Conservation (phyloP, 2,888 invertebrate species). For the Idaea biselata region DNA sequence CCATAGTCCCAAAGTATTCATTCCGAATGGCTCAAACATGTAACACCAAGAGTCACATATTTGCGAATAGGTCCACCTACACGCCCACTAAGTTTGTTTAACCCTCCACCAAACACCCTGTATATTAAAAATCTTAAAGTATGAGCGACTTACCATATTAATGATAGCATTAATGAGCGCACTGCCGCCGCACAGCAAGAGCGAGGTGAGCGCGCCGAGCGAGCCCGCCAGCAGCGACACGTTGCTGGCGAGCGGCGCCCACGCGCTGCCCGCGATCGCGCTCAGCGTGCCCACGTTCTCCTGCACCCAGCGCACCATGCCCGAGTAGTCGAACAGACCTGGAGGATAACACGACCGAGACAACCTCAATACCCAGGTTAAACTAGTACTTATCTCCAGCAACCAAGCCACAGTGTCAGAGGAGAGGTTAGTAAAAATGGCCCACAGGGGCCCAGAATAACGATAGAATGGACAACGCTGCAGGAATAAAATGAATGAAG, state of each 20-base stretch:
- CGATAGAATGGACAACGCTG: too few relatives aligned
- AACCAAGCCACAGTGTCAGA: too few relatives aligned
- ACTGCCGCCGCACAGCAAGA: slow-evolving; percentile 93
- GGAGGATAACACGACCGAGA: slow-evolving; percentile 10
- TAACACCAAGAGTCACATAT: too few relatives aligned
- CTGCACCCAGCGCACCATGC: slow-evolving; percentile 89
- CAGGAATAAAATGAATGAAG: too few relatives aligned
- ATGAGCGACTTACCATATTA: slow-evolving; percentile 83
- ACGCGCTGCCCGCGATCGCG: slow-evolving; percentile 90
- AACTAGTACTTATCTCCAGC: too few relatives aligned
- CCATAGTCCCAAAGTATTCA: too few relatives aligned
- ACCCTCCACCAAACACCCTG: neutral
- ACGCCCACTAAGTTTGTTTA: too few relatives aligned
- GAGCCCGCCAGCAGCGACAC: slow-evolving; percentile 91
- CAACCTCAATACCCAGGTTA: too few relatives aligned
- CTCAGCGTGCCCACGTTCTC: slow-evolving; percentile 94
- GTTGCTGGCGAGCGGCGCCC: slow-evolving; percentile 96
- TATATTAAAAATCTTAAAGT: neutral
- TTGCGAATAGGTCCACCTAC: too few relatives aligned
- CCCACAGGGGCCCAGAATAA: too few relatives aligned
- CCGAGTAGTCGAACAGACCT: slow-evolving; percentile 87
- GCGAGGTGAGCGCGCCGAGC: slow-evolving; percentile 91
- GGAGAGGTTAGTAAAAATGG: too few relatives aligned
- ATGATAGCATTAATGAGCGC: slow-evolving; percentile 93
- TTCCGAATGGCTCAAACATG: too few relatives aligned